phyloP scores from a whole-genome alignment of 2,888 invertebrate species.

The Acronicta alni region DNA sequence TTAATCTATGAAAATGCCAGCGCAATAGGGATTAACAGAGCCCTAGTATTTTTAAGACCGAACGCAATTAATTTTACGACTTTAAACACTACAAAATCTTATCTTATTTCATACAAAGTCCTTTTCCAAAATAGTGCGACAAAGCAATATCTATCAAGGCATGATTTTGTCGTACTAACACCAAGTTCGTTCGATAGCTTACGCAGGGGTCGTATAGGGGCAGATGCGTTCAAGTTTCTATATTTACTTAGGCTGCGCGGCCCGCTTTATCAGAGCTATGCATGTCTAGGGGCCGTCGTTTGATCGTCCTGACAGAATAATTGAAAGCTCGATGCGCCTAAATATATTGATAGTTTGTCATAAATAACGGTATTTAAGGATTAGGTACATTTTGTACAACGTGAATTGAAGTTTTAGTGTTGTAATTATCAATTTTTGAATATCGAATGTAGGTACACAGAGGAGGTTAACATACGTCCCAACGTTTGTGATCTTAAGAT shows the following conservation, averaged over 20 bases:
- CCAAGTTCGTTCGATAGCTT: conserved; percentile 64
- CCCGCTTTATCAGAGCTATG: conserved; percentile 76
- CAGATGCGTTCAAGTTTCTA: conserved; percentile 80
- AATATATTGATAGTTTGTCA: conserved; percentile 49
- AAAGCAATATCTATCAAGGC: conserved; percentile 37
- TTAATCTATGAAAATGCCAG: no score
- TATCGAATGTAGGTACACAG: no score
- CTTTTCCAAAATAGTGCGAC: not conserved
- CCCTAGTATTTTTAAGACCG: no score
- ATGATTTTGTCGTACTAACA: conserved; percentile 35
- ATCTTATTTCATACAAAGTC: no score
- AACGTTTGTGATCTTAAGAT: no score
- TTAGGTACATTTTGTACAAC: conserved; percentile 29
- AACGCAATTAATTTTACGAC: no score
- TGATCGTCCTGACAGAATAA: conserved; percentile 69
- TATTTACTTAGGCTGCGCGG: conserved; percentile 84
- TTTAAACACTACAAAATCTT: no score
- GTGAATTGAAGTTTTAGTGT: conserved; percentile 17
- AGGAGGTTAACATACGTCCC: no score
- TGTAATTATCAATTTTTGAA: not conserved
- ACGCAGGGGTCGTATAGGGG: conserved; percentile 64
- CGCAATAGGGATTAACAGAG: no score
- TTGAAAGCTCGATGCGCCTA: conserved; percentile 62
- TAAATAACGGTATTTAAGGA: conserved; percentile 52
- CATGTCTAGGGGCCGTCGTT: conserved; percentile 71